Base-by-base conservation (phyloP, 2,888 invertebrate genomes). In the Rotaria socialis region DNA sequence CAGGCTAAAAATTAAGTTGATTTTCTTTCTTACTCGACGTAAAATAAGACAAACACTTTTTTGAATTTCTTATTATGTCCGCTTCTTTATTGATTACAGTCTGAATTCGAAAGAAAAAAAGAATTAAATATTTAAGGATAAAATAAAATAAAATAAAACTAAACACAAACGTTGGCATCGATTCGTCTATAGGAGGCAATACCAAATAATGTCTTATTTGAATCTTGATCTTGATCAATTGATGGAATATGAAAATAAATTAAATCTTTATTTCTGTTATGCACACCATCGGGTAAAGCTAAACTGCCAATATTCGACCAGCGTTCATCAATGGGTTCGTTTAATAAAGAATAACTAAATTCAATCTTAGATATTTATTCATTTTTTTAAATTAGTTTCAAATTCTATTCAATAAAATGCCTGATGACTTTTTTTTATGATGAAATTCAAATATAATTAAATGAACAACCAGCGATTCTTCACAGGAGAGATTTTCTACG, bases 371-470 rank as follows among this genome's bases (percentile, higher is more conserved):
- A 80, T 56, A n/a, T n/a, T n/a, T n/a, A 56, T 55, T 50, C 19
- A 67, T 43, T 11, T 50, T 50, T 6, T 50, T 50, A 50, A 50
- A 50, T 11, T 50, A 6, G n/a, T n/a, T n/a, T n/a, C n/a, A 8
- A 50, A 50, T 50, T 6, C 7, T 11, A 50, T 50, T 50, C 87
- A 90, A 90, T 92, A 97, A n/a, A n/a, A n/a, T n/a, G n/a, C 97
- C 94, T 97, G 97, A 92, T 97, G 97, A 89, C 98, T n/a, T 98
- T 92, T 96, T 96, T 92, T 98, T 99, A 91, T 99, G 99, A 92
- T 99, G 98, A 92, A 99, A 99, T 88, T 98, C 98, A 87, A 98
- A 94, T 86, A 99, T 97, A 89, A 98, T 93, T 88, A 99, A 96
- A 91, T 98, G 96, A 89, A 97, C 93, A 90, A 98, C 95, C 11